Base-by-base conservation (phyloP, 2,888 invertebrate species). In the Ichneumoninae sp. region DNA sequence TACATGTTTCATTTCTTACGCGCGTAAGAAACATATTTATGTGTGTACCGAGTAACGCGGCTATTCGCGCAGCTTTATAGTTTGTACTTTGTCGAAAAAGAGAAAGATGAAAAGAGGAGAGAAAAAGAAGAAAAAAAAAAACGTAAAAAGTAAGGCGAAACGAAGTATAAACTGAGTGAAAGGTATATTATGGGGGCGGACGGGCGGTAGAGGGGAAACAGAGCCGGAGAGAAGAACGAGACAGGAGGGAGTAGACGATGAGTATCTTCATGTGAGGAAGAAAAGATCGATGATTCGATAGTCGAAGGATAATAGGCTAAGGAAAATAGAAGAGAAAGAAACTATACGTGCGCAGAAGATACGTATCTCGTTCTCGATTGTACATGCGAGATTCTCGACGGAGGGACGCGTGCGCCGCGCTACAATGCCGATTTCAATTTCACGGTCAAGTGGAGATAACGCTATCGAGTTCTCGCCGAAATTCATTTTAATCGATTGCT, bases 211-310 rank as follows among this genome's bases (percentile, higher is more conserved):
- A 78, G 76, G 73, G 75, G 69, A 33, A 52, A 54, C 50, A 54
- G 76, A 84, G 83, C 83, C 68, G 86, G 65, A 54, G 54, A 75
- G 74, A 78, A 68, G 73, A 50, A 84, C 74, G 69, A 75, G 81
- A 77, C 84, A 74, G 52, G 70, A 63, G 71, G 74, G 54, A 75
- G 73, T 78, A 78, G 50, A 81, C 33, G 82, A 83, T 85, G 65
- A 69, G 81, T 81, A 85, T 85, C 74, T 85, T 82, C 81, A 82
- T 82, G 85, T 69, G 81, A 77, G 81, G 71, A 82, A 85, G 83
- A 83, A 77, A 85, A 83, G 81, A 86, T 80, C 82, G 77, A 78
- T 81, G 82, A 74, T 78, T 76, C 75, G 80, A 84, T 78, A 82
- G 70, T 83, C 81, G 60, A 60, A 70, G 83, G 63, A 78, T 83